Evolutionary conservation across 2,888 invertebrate genomes (phyloP).

Genomic region (Galerucella pusilla): DNA sequence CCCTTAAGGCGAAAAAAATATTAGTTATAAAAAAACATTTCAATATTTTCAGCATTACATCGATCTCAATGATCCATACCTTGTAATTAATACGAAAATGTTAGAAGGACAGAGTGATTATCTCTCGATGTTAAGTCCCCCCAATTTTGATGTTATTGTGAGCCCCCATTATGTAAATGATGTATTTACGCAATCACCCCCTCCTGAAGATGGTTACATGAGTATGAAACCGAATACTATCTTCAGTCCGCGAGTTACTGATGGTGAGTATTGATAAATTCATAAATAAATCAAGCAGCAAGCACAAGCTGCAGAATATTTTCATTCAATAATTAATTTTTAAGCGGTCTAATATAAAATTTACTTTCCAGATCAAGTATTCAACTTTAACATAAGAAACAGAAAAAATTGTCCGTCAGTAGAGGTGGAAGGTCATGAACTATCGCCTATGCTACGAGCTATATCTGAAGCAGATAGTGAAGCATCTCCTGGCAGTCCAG

Average conservation of each 20-base stretch:
- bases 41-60: conserved; percentile 79
- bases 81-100: conserved; percentile 75
- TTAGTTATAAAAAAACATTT: too few species aligned
- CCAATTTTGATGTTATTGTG: conserved; percentile 75
- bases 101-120: conserved; percentile 74
- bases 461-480: conserved; percentile 60
- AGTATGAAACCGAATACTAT: conserved; percentile 71
- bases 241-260: conserved; percentile 69
- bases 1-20: too few species aligned
- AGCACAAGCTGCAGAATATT: neutral
- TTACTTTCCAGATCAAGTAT: conserved; percentile 39
- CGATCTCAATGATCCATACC: conserved; percentile 83
- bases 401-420: conserved; percentile 48
- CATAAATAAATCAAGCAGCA: neutral
- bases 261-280: conserved; percentile 41
- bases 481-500: conserved; percentile 46
- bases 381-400: conserved; percentile 64
- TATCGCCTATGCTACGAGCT: conserved; percentile 69
- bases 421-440: conserved; percentile 62
- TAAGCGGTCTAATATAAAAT: neutral
- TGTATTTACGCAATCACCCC: conserved; percentile 57
- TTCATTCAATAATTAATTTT: too few species aligned
- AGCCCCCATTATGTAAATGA: conserved; percentile 70
- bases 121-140: conserved; percentile 80
- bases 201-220: conserved; percentile 68